Evolutionary conservation across 2,888 invertebrate genomes (phyloP).

Genomic region (Agapostemon virescens): DNA sequence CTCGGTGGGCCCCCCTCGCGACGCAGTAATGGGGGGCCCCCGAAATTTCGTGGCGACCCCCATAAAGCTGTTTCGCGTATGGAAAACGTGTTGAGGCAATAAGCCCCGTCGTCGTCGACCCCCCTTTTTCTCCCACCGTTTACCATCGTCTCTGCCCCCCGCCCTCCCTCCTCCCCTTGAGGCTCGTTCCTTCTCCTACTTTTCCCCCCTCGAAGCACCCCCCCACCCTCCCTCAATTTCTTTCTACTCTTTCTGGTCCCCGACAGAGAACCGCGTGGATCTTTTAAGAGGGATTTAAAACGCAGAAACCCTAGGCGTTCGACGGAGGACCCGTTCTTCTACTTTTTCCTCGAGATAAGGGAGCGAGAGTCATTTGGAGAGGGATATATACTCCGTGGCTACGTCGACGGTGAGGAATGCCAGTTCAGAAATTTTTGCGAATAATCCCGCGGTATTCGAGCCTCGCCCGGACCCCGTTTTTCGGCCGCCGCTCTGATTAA

Average conservation of each 20-base stretch:
- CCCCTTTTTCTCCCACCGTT: not conserved
- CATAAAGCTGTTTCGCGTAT: constrained; percentile 69
- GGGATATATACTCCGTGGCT: not conserved
- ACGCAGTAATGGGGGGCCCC: constrained; percentile 54
- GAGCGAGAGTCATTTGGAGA: constrained; percentile 7
- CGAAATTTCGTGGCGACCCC: constrained; percentile 68
- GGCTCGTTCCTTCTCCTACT: not conserved
- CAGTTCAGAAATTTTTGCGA: not conserved
- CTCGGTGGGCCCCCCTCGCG: constrained; percentile 67
- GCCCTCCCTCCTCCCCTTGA: too few relatives aligned
- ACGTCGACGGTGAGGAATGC: constrained; percentile 8
- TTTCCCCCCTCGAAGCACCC: not conserved
- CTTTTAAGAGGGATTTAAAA: constrained; percentile 59
- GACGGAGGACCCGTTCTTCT: constrained; percentile 21
- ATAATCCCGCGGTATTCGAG: constrained; percentile 7
- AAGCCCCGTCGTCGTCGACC: constrained; percentile 25
- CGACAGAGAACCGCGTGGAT: constrained; percentile 15
- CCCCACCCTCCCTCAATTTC: not conserved
- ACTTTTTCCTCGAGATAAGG: constrained; percentile 38
- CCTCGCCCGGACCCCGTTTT: constrained; percentile 5
- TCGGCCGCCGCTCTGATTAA: constrained; percentile 5
- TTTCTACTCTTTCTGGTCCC: not conserved
- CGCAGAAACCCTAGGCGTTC: constrained; percentile 52
- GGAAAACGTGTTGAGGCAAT: constrained; percentile 65
- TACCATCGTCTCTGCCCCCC: not conserved